Evolutionary conservation across 2,888 invertebrate genomes (phyloP), one percentile per base, ranked within the genome.

Genomic region (Spialia ferax): DNA sequence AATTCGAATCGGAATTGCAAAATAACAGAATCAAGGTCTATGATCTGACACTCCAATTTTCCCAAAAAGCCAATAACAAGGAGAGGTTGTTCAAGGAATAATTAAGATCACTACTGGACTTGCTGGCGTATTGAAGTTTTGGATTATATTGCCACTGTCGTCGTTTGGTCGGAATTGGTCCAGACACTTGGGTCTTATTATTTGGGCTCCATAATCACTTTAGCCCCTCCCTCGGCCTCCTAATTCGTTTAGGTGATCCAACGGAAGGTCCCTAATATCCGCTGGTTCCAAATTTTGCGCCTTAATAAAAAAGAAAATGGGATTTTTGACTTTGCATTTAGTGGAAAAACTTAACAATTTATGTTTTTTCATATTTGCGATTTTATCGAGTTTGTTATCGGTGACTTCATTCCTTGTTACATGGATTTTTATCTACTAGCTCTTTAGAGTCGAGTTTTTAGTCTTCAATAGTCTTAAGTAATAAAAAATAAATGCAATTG

Each of bases 131-230:
- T 38, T n/a, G 13, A 38, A 38, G 38, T 38, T 38, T 0, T n/a
- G 13, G 38, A 32, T 32, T 38, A 18, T 18, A 45, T 20, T 45
- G 15, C 8, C 45, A 15, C 8, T 45, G 7, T 45, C 6, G 18
- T 18, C 45, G 7, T 18, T 18, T 18, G 18, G 18, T 45, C 52
- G 22, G 18, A 38, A 54, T 63, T 52, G 62, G n/a, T 38, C 52
- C 26, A 11, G 54, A 54, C 50, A 52, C 52, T 54, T 38, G 23
- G 10, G 54, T 20, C 42, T 29, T 42, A 29, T 62, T 62, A 62
- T 63, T 54, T 63, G 54, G 38, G n/a, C n/a, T n/a, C 55, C 11
- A 22, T 63, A 63, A 63, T 56, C 26, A 29, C 63, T 45, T 18
- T 45, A 56, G 63, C 29, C 26, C 42, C 15, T 20, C 45, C 42